Percentiles rank a stretch among this genome's conserved stretches.
These are phyloP conservation scores for Drosophila nigricruria DNA, from an alignment of 2,888 invertebrate species.

Conservation along the genomic window DNA sequence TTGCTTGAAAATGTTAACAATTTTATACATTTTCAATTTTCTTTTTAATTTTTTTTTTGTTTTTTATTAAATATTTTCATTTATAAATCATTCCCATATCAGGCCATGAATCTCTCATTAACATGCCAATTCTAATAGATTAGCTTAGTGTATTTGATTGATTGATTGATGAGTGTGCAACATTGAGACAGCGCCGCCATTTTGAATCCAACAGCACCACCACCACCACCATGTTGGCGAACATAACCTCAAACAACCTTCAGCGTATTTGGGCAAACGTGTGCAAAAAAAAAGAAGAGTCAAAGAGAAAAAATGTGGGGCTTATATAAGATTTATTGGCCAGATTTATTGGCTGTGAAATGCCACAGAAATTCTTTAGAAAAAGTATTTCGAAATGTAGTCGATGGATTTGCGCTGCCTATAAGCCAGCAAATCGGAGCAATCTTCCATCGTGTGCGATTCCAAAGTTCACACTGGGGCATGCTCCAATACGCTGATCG, in stretches of 20 bases:
- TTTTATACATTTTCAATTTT: not conserved
- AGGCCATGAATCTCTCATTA: not conserved
- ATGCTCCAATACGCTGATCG: slow-evolving; percentile 67
- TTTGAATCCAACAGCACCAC: slow-evolving; percentile 8
- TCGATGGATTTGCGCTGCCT: slow-evolving; percentile 40
- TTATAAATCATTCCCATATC: slow-evolving; percentile 1
- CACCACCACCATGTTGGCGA: slow-evolving; percentile 6
- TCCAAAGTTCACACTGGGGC: slow-evolving; percentile 70
- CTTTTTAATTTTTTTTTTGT: too few species aligned
- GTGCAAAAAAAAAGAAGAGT: slow-evolving; percentile 10
- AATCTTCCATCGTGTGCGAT: slow-evolving; percentile 59
- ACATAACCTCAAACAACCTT: slow-evolving; percentile 44
- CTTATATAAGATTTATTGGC: slow-evolving; percentile 20
- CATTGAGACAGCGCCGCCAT: slow-evolving; percentile 16
- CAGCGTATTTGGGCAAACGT: slow-evolving; percentile 15
- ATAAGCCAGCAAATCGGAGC: slow-evolving; percentile 54
- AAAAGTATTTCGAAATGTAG: slow-evolving; percentile 35
- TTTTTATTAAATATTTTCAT: not conserved
- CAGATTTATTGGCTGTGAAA: not conserved
- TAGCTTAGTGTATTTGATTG: not conserved
- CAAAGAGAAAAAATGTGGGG: not conserved
- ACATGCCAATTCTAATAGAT: not conserved
- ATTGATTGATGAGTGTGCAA: slow-evolving; percentile 10
- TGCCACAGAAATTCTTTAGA: slow-evolving; percentile 14
- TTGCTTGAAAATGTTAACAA: not conserved